These are phyloP conservation scores for Myripristis murdjan DNA, from an alignment of 2,797 vertebrate genomes.

Conservation along the genomic window DNA sequence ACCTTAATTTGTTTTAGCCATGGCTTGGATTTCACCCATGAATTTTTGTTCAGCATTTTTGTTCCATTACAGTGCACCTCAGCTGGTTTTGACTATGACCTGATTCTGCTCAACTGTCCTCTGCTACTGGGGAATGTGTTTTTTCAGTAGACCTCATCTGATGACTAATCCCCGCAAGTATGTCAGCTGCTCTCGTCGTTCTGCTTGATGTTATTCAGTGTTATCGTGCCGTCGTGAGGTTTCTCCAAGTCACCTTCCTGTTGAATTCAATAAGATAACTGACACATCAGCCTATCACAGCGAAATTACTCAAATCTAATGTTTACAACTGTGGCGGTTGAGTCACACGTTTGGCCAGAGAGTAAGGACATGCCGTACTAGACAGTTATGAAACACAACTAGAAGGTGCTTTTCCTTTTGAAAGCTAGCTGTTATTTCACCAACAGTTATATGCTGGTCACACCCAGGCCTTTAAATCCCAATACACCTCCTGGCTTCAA, in stretches of 20 bases:
- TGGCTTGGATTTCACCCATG: constrained; percentile 34
- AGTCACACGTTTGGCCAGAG: not conserved
- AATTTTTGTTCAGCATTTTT: constrained; percentile 34
- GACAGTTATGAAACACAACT: not conserved
- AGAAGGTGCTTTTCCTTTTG: too few relatives aligned
- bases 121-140: constrained; percentile 33
- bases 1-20: constrained; percentile 9
- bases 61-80: constrained; percentile 49
- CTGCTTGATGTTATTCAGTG: constrained; percentile 18
- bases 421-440: too few relatives aligned
- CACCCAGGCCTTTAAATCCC: too few relatives aligned
- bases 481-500: too few relatives aligned
- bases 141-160: constrained; percentile 55
- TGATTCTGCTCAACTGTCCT: constrained; percentile 55
- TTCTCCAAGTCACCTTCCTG: constrained; percentile 48
- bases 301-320: not conserved
- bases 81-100: constrained; percentile 54
- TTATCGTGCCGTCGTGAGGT: not conserved
- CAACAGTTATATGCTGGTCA: too few relatives aligned
- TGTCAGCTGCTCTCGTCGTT: constrained; percentile 56
- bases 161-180: constrained; percentile 58
- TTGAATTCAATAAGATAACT: constrained; percentile 42
- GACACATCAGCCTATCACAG: constrained; percentile 21
- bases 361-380: not conserved
- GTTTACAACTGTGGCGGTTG: not conserved